Conservation (phyloP, 1,140 invertebrate genomes). For the Solenopsis fugax region DNA sequence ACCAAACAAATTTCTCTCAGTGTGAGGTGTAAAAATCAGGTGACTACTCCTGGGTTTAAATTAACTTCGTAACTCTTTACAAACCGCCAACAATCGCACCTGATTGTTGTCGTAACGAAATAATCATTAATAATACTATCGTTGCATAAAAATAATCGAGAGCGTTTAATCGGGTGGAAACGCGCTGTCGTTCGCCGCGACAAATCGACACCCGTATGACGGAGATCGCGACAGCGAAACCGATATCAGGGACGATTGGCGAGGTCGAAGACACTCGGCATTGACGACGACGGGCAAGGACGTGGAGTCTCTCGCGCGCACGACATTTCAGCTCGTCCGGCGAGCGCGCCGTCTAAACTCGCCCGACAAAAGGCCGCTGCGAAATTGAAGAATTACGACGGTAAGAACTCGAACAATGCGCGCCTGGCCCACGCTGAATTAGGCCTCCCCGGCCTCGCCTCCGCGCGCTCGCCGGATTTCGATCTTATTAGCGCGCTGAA, state of each 20-base stretch:
- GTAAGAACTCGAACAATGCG: conserved; percentile 52
- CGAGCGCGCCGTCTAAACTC: conserved; percentile 44
- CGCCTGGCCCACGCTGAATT: conserved; percentile 59
- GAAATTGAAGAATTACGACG: conserved; percentile 63
- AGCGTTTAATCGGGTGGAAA: background rate
- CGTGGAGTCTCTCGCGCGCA: conserved; percentile 11
- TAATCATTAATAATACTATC: background rate
- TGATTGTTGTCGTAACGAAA: background rate
- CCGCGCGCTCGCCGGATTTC: conserved; percentile 37
- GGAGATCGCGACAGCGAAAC: conserved; percentile 33
- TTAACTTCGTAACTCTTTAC: background rate
- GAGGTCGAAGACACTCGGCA: conserved; percentile 25
- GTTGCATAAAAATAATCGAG: background rate
- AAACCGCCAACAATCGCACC: background rate
- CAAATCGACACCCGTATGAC: background rate
- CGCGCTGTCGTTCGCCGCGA: background rate
- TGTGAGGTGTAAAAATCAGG: too few species aligned
- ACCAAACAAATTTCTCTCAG: too few species aligned
- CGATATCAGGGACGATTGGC: conserved; percentile 41
- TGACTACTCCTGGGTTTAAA: background rate
- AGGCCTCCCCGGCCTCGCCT: background rate
- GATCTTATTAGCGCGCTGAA: conserved; percentile 63
- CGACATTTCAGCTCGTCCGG: background rate
- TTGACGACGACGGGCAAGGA: conserved; percentile 1
- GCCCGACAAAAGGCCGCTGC: conserved; percentile 60